A percentile compares a stretch with the other conserved stretches of the same genome.
Conservation (phyloP, 53 echinoderm and acorn worm species). For the Echinarachnius parma region DNA sequence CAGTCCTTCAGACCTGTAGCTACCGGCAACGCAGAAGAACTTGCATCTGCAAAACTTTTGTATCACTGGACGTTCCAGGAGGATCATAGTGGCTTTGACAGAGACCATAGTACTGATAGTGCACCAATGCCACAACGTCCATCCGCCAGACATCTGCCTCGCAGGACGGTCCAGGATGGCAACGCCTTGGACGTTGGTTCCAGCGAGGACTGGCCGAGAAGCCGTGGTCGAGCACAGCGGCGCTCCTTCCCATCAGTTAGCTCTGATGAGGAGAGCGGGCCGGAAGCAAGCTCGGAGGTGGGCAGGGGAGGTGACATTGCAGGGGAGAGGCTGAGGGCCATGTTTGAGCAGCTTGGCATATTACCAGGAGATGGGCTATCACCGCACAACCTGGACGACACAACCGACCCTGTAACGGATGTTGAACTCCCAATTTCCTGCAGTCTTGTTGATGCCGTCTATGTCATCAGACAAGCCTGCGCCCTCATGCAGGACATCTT, state of each 20-base stretch:
- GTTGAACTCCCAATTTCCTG: slow-evolving; percentile 32
- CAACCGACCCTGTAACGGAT: not conserved
- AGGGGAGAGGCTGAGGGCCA: slow-evolving; percentile 9
- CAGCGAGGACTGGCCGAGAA: no score
- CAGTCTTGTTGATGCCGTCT: slow-evolving; percentile 33
- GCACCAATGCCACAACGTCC: no score
- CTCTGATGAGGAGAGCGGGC: slow-evolving; percentile 16
- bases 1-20: no score
- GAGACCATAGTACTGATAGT: no score
- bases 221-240: not conserved
- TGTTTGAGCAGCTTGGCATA: slow-evolving; percentile 25
- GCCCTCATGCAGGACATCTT: slow-evolving; percentile 36
- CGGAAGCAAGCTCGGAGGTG: not conserved
- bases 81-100: no score
- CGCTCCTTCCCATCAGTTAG: slow-evolving; percentile 1
- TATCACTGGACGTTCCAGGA: no score
- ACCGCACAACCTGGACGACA: not conserved
- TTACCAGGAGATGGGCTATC: slow-evolving; percentile 17
- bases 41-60: no score
- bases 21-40: no score
- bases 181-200: no score
- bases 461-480: slow-evolving; percentile 29
- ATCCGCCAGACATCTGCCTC: no score
- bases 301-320: not conserved
- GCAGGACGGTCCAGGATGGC: no score